These are phyloP conservation scores for Prochilodus magdalenae DNA, from an alignment of 2,113 vertebrate species.

Conservation along the genomic window DNA sequence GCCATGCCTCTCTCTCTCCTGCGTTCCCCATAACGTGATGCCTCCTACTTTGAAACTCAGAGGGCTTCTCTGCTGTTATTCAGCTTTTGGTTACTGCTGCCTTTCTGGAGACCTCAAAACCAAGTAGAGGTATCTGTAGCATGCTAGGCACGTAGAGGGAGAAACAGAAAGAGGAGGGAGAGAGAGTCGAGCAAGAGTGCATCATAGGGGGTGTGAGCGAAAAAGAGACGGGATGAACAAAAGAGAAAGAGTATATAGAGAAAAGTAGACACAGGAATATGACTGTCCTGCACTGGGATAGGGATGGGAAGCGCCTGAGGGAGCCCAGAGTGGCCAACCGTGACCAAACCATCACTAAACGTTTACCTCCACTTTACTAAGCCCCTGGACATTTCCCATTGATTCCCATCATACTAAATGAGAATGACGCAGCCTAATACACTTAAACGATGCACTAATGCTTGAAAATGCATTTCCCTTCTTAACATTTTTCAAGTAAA, in stretches of 20 bases:
- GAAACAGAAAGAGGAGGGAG: not conserved
- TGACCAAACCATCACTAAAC: conserved; percentile 6
- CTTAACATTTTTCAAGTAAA: too few species aligned
- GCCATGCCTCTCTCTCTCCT: not conserved
- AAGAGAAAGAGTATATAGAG: not conserved
- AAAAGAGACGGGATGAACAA: conserved; percentile 6
- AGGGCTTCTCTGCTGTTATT: not conserved
- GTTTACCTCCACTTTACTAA: not conserved
- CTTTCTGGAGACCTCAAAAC: conserved; percentile 46
- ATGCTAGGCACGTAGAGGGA: not conserved
- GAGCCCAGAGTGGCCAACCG: conserved; percentile 13
- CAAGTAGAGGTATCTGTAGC: not conserved
- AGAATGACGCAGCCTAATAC: conserved; percentile 7
- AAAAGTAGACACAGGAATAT: not conserved
- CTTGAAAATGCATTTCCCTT: too few species aligned
- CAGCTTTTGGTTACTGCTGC: conserved; percentile 51
- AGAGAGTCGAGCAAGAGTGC: not conserved
- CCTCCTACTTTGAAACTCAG: not conserved
- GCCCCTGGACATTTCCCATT: conserved; percentile 18
- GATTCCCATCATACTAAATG: not conserved
- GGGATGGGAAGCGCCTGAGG: not conserved
- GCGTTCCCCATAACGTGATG: not conserved
- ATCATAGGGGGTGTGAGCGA: not conserved
- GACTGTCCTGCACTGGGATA: not conserved
- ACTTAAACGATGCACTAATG: not conserved